Evolutionary conservation across 2,797 vertebrate species (phyloP), one percentile per base, ranked within the genome.

Genomic region (Etheostoma perlongum): DNA sequence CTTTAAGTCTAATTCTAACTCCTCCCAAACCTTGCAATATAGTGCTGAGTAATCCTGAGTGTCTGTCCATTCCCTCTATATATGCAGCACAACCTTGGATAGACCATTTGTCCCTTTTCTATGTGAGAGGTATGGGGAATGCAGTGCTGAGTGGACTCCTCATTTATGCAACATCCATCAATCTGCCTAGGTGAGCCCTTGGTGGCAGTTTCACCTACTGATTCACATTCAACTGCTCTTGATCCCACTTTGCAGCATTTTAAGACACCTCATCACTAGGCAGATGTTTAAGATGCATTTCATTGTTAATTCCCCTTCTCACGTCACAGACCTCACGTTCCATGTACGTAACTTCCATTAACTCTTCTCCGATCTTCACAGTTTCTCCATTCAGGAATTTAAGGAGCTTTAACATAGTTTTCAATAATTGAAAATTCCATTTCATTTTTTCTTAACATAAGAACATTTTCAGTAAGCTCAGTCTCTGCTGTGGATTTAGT

Each of bases 71-170:
- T 68, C 53, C 48, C 42, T 0, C 68, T 64, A 40, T 25, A 16
- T 72, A 72, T 59, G 64, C 72, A 70, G 83, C 44, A 68, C 59
- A 84, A 91, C 93, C 92, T 95, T 93, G 87, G 69, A 71, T 69
- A 57, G 67, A 78, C 64, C 63, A 11, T 75, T 59, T 71, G 79
- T 73, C 72, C 67, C 68, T 58, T 19, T 27, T 73, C 53, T 79
- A 60, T 74, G 52, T 47, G 73, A 78, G 64, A 68, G 42, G 73
- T 78, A 80, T 57, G 44, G 81, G 85, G 79, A 84, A 86, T 75
- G 86, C 63, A 82, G 83, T 51, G 77, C 76, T 72, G 36, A 40
- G 36, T 3, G 63, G 65, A 49, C 61, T 65, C 74, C 84, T 79
- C 74, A 83, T 88, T 76, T 64, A 75, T 74, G 70, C 52, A 61